Percentiles rank a stretch among this genome's conserved stretches.
These are phyloP conservation scores for Dasysyrphus albostriatus DNA, from an alignment of 2,888 invertebrate genomes.

Conservation along the genomic window DNA sequence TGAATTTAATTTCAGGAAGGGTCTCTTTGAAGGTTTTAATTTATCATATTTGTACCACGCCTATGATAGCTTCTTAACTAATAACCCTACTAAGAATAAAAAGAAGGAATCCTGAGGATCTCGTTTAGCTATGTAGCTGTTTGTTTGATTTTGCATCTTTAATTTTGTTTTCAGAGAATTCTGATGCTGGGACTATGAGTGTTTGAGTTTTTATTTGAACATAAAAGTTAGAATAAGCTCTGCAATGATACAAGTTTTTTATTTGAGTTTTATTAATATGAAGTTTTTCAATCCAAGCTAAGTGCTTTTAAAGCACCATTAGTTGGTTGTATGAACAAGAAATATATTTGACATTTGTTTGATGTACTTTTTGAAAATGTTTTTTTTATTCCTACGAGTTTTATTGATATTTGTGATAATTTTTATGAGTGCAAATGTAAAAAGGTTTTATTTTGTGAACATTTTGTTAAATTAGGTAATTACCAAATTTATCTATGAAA, in stretches of 20 bases:
- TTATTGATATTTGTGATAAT: too few relatives aligned
- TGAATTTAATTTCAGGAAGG: conserved; percentile 21
- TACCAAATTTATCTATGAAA: too few relatives aligned
- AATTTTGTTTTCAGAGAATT: neutral
- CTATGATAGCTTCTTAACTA: neutral
- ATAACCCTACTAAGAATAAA: neutral
- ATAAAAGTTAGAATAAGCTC: neutral
- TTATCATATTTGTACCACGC: conserved; percentile 1
- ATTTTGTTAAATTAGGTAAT: too few relatives aligned
- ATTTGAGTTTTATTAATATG: neutral
- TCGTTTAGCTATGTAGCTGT: neutral
- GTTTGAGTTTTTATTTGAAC: neutral
- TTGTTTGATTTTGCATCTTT: neutral
- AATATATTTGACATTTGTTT: neutral
- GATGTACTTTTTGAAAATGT: too few relatives aligned
- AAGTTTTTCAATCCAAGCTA: neutral
- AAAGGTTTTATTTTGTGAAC: too few relatives aligned
- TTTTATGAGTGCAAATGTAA: too few relatives aligned
- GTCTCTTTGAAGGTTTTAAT: conserved; percentile 5
- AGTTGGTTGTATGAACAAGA: neutral
- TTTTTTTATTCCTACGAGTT: too few relatives aligned
- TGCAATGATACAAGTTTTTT: neutral
- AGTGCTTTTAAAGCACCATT: too few relatives aligned
- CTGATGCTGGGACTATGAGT: neutral
- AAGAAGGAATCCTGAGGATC: neutral